A percentile compares a stretch with the other conserved stretches of the same genome.
phyloP scores from a whole-genome alignment of 2,797 vertebrate genomes.

The Falco rusticolus region DNA sequence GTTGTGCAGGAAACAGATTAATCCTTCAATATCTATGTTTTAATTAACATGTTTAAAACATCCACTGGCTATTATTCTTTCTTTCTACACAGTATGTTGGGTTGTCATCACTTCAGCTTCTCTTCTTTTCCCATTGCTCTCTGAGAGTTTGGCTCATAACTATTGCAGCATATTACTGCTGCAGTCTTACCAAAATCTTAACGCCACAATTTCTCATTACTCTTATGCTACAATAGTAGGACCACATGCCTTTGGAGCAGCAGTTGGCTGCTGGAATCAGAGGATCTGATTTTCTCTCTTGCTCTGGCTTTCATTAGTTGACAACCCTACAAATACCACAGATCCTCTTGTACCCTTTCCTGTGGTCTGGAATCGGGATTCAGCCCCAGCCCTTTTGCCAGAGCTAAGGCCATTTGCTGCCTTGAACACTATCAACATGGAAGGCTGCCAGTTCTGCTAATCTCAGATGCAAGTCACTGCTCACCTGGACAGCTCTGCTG shows the following conservation, averaged over 20 bases:
- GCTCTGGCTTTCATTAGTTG: not conserved
- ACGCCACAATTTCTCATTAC: not conserved
- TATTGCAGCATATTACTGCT: not conserved
- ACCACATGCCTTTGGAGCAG: not conserved
- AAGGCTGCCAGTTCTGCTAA: too few species aligned
- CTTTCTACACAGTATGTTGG: not conserved
- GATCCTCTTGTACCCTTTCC: not conserved
- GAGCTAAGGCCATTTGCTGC: not conserved
- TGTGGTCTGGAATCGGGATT: not conserved
- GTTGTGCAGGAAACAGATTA: not conserved
- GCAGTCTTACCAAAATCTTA: not conserved
- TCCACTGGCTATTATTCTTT: not conserved
- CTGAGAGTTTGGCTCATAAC: not conserved
- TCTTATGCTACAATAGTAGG: not conserved
- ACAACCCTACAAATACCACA: too few species aligned
- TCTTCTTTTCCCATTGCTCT: not conserved
- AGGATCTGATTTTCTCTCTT: not conserved
- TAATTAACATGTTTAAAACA: not conserved
- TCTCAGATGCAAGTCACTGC: not conserved
- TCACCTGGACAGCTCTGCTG: not conserved
- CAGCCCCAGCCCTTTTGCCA: not conserved
- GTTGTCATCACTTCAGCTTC: not conserved
- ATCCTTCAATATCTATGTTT: not conserved
- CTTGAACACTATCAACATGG: not conserved
- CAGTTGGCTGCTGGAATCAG: not conserved